These are phyloP conservation scores for Cyanocitta stelleri DNA, from an alignment of 2,113 vertebrate genomes.

Conservation along the genomic window DNA sequence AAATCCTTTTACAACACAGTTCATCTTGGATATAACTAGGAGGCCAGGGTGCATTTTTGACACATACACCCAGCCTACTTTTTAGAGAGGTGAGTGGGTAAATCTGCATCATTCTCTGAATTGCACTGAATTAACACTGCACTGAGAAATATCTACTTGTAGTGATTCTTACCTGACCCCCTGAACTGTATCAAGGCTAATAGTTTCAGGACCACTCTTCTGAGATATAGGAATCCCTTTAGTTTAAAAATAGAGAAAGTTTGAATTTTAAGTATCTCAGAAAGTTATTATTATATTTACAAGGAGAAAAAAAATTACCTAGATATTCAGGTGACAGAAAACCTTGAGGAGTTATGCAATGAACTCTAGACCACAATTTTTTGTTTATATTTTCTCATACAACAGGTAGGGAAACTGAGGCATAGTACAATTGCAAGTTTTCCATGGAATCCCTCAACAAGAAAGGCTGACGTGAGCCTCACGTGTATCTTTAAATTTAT, in stretches of 20 bases:
- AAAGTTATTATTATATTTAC: neutral
- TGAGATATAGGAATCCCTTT: neutral
- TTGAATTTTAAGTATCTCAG: neutral
- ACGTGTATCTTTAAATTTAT: fast-evolving
- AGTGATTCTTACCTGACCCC: neutral
- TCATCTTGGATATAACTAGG: neutral
- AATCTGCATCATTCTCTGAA: neutral
- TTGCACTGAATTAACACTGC: neutral
- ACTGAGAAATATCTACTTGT: neutral
- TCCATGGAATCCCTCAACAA: neutral
- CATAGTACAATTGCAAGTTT: neutral
- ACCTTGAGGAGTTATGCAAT: neutral
- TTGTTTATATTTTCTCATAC: neutral
- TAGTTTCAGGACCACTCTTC: neutral
- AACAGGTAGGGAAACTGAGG: neutral
- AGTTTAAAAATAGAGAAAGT: neutral
- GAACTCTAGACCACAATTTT: neutral
- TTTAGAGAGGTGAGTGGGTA: neutral
- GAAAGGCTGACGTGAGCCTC: neutral
- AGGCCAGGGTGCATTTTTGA: neutral
- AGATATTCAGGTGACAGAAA: neutral
- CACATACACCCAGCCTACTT: neutral
- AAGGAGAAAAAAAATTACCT: neutral
- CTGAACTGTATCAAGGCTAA: neutral
- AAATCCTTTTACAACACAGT: neutral